Base-by-base conservation (phyloP, 1,140 invertebrate species). In the Euura saliciscinereae region DNA sequence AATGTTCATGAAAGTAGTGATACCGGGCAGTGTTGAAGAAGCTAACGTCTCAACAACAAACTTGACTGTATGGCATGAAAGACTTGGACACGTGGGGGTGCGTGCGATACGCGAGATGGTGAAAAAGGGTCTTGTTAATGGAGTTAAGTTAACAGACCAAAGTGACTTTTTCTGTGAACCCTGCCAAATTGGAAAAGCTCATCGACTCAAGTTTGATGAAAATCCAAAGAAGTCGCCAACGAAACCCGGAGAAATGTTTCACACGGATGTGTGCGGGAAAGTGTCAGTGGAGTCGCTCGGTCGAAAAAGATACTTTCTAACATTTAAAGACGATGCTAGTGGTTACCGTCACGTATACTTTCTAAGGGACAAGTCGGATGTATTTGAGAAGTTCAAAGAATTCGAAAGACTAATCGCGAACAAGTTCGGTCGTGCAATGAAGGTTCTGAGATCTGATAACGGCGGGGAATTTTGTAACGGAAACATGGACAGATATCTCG, bases 251-350 rank as follows among this genome's bases (percentile, higher is more conserved):
- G 78, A 83, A 67, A n/a, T 84, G 2, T 76, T 84, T 28, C 81
- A 85, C 73, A 76, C 77, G 68, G 82, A 86, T 67, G 72, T 86
- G n/a, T 85, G 82, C 77, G 82, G 83, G 66, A 78, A 78, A 3
- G 83, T 84, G 78, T 43, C 76, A 7, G 45, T 64, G 65, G 67
- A 43, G 6, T 78, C 83, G 3, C 69, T 79, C 43, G 76, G 77
- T 45, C 80, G 80, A 51, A 28, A 28, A 7, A 74, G 74, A 65
- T 85, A 80, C 65, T 81, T 76, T 77, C 71, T 73, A 75, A 79
- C 77, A 75, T 82, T 80, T 72, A 77, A 74, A 73, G 74, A 74
- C 76, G 28, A 68, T 44, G 67, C 67, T 11, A 68, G 43, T 11
- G 45, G 45, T 45, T 69, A 46, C 59, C 68, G 68, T 7, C 59